A percentile compares a stretch with the other conserved stretches of the same genome.
These are phyloP conservation scores for Eledona agricola DNA, from an alignment of 2,888 invertebrate genomes.

Conservation along the genomic window DNA sequence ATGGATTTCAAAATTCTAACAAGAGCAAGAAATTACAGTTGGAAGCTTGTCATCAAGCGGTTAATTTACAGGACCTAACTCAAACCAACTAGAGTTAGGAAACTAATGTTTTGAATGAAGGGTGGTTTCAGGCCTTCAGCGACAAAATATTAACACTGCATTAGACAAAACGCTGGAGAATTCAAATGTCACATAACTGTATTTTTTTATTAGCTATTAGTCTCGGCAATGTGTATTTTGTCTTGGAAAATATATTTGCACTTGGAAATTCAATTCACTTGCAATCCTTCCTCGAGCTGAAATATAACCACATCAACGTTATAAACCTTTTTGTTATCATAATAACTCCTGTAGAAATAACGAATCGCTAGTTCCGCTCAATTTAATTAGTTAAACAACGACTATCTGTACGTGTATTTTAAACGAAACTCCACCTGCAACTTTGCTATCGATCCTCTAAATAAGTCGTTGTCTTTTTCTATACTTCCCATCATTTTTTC, in stretches of 20 bases:
- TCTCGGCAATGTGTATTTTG: too few species aligned
- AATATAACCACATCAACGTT: neutral
- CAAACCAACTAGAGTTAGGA: conserved; percentile 18
- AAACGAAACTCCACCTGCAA: too few species aligned
- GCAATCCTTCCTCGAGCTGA: too few species aligned
- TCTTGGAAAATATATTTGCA: too few species aligned
- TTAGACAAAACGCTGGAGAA: too few species aligned
- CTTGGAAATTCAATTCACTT: too few species aligned
- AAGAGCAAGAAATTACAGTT: conserved; percentile 12
- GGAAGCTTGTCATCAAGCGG: conserved; percentile 17
- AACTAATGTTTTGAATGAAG: conserved; percentile 20
- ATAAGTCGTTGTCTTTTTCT: too few species aligned
- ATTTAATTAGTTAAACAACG: conserved; percentile 2
- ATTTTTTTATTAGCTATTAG: too few species aligned
- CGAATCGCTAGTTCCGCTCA: neutral
- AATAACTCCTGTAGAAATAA: conserved; percentile 2
- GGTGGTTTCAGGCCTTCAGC: conserved; percentile 8
- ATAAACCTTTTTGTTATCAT: neutral
- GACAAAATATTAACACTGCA: conserved; percentile 23
- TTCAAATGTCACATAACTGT: too few species aligned
- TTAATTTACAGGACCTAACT: conserved; percentile 24
- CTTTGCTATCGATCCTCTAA: too few species aligned
- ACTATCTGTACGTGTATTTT: too few species aligned
- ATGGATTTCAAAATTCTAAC: too few species aligned
- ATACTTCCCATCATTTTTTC: conserved; percentile 5